Evolutionary conservation across 2,888 invertebrate species (phyloP), one percentile per base, ranked within the genome.

Genomic region (Notocelia uddmanniana): DNA sequence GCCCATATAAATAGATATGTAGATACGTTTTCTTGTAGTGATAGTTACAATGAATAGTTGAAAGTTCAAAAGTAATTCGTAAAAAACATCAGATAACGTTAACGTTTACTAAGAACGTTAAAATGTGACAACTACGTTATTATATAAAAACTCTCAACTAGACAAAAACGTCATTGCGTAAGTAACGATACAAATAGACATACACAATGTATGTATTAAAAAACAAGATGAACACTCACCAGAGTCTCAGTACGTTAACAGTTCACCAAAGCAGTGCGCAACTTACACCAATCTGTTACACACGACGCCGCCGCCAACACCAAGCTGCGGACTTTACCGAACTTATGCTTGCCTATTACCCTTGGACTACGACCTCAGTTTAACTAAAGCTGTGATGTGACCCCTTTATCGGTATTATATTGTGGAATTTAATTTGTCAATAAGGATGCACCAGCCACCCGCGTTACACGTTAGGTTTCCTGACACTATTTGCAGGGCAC

Each of bases 221-320:
- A 90, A 90, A 90, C 87, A 92, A 84, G 88, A 92, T 92, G 91
- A 87, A 89, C 92, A 93, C 93, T 93, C 93, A 93, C 93, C 93
- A 86, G 87, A 88, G 81, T 88, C 83, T 88, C 88, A 87, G 89
- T 88, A 91, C 90, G 92, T 90, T 91, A 91, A 91, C 92, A 91
- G 90, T 91, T 89, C 92, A 93, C 93, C 93, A 92, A 93, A 93
- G 93, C 93, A 92, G 93, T 93, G 93, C 92, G 86, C 87, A 82
- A 91, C 90, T 92, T 92, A 93, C 90, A 92, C 92, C 92, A 87
- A 87, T 83, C 76, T 78, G 90, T 92, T 92, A 92, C 89, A 90
- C 91, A 91, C 91, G 88, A 79, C 89, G 92, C 81, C 83, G 89
- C 79, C 87, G 87, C 89, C 90, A 87, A 87, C 86, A 92, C 92